Evolutionary conservation across 2,888 invertebrate genomes (phyloP).

Genomic region (Cosmia trapezina): DNA sequence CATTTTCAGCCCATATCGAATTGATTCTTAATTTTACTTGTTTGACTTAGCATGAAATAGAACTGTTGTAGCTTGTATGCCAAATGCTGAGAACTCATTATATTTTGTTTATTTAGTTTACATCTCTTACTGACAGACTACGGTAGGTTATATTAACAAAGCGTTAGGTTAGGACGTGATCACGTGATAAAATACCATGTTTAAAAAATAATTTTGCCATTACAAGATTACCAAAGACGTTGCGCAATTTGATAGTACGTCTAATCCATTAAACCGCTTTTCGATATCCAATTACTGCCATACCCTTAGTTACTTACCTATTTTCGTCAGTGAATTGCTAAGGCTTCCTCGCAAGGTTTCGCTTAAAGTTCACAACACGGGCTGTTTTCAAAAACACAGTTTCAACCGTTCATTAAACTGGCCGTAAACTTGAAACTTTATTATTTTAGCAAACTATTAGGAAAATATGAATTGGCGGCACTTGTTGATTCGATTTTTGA

Average conservation of each 20-base stretch:
- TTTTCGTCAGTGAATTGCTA: slow-evolving; percentile 70
- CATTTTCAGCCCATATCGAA: slow-evolving; percentile 77
- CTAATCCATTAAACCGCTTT: slow-evolving; percentile 62
- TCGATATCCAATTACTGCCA: slow-evolving; percentile 76
- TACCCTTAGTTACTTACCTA: slow-evolving; percentile 76
- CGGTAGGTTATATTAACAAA: neutral
- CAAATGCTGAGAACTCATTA: slow-evolving; percentile 23
- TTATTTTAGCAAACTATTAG: slow-evolving; percentile 44
- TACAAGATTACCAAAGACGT: slow-evolving; percentile 35
- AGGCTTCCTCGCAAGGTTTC: slow-evolving; percentile 79
- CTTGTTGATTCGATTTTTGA: slow-evolving; percentile 28
- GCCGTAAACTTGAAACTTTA: slow-evolving; percentile 47
- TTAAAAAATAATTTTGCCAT: slow-evolving; percentile 6
- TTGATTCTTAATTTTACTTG: slow-evolving; percentile 80
- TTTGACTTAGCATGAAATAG: slow-evolving; percentile 68
- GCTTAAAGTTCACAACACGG: slow-evolving; percentile 68
- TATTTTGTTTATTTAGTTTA: too few species aligned
- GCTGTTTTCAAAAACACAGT: slow-evolving; percentile 67
- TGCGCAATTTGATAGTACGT: slow-evolving; percentile 55
- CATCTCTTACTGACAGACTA: neutral
- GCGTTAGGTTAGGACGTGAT: neutral
- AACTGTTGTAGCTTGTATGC: slow-evolving; percentile 48
- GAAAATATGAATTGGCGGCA: slow-evolving; percentile 30
- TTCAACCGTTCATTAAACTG: slow-evolving; percentile 51
- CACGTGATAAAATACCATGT: neutral